Evolutionary conservation across 2,797 vertebrate genomes (phyloP).

Genomic region (Lemur catta): DNA sequence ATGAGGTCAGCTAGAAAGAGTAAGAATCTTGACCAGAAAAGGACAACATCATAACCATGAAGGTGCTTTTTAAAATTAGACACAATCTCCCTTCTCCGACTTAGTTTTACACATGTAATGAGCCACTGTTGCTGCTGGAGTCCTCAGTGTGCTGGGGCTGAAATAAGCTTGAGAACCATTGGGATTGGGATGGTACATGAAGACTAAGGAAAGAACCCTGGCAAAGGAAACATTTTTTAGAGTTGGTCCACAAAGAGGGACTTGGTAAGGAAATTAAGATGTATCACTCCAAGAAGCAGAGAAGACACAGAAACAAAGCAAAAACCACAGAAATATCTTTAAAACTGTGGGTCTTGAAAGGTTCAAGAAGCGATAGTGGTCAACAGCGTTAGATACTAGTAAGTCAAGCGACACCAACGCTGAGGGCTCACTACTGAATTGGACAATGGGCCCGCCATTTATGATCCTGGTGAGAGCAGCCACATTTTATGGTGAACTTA

Average conservation of each 20-base stretch:
- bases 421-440: background rate
- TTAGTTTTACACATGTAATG: background rate
- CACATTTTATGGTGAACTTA: background rate
- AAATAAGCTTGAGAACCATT: background rate
- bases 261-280: background rate
- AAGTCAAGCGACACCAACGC: background rate
- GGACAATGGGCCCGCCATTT: background rate
- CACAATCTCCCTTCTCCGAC: background rate
- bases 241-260: background rate
- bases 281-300: background rate
- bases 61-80: background rate
- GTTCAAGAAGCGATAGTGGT: background rate
- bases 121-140: accelerated
- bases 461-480: background rate
- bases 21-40: background rate
- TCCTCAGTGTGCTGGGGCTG: background rate
- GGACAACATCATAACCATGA: background rate
- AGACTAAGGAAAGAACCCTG: background rate
- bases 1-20: background rate
- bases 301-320: background rate
- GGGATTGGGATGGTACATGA: background rate
- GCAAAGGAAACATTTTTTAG: background rate
- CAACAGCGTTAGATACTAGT: background rate
- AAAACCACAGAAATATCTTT: background rate
- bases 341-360: background rate